Percentiles rank a stretch among this genome's conserved stretches.
Evolutionary conservation across 2,888 invertebrate species (phyloP).

Genomic region (Allacma fusca): DNA sequence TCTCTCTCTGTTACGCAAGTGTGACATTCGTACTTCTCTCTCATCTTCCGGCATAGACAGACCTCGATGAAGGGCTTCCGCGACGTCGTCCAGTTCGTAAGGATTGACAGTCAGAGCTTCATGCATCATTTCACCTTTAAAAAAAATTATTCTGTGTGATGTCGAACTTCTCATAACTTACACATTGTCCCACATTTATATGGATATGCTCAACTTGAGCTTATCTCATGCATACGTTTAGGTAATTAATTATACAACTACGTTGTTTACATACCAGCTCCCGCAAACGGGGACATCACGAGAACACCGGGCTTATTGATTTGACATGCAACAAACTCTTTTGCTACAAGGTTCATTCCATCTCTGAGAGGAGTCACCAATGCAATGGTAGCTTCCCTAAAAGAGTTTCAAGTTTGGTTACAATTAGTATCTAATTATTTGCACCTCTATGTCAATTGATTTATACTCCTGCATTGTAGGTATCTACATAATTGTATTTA

Average conservation of each 20-base stretch:
- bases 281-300: constrained; percentile 89
- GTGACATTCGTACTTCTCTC: constrained; percentile 84
- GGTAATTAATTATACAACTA: too few relatives aligned
- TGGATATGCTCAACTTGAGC: too few relatives aligned
- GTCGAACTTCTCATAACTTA: constrained; percentile 5
- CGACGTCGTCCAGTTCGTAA: constrained; percentile 85
- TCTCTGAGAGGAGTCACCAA: constrained; percentile 81
- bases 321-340: constrained; percentile 92
- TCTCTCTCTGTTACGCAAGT: constrained; percentile 80
- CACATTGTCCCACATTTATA: too few relatives aligned
- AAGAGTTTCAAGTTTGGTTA: not conserved
- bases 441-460: too few relatives aligned
- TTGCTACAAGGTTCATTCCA: constrained; percentile 87
- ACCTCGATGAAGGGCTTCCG: constrained; percentile 85
- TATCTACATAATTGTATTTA: too few relatives aligned
- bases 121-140: constrained; percentile 83
- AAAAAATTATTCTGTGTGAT: not conserved
- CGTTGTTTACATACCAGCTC: constrained; percentile 69
- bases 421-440: not conserved
- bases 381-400: constrained; percentile 79
- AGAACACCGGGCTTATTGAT: constrained; percentile 85
- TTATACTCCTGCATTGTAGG: too few relatives aligned
- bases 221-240: too few relatives aligned
- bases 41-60: constrained; percentile 91
- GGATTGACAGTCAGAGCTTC: constrained; percentile 90